These are phyloP conservation scores for Ceraclea dissimilis DNA, from an alignment of 2,888 invertebrate genomes.

Conservation along the genomic window DNA sequence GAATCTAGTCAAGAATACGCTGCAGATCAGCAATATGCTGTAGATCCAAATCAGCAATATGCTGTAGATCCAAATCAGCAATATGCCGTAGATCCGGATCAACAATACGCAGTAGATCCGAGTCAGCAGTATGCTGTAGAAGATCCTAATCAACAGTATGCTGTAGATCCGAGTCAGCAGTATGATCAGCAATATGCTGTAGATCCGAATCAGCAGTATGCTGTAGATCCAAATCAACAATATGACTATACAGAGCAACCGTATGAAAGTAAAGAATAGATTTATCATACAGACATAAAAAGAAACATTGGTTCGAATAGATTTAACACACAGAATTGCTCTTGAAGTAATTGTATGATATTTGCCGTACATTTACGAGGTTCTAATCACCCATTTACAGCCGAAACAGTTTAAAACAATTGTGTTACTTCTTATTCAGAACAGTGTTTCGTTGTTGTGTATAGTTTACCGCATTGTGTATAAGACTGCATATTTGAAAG, in stretches of 20 bases:
- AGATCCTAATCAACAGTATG: constrained; percentile 16
- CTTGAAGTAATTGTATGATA: too few relatives aligned
- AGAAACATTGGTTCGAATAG: too few relatives aligned
- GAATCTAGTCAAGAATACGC: constrained; percentile 34
- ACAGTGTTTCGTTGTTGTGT: too few relatives aligned
- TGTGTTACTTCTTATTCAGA: too few relatives aligned
- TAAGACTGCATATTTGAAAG: too few relatives aligned
- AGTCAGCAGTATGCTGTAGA: constrained; percentile 17
- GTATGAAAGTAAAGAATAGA: too few relatives aligned
- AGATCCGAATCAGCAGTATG: constrained; percentile 8
- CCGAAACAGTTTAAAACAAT: too few relatives aligned
- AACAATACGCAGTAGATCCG: constrained; percentile 28
- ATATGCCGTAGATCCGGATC: constrained; percentile 27
- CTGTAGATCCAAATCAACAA: constrained; percentile 3
- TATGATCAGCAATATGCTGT: constrained; percentile 6
- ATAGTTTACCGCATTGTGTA: too few relatives aligned
- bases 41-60: constrained; percentile 31
- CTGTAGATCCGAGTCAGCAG: constrained; percentile 12
- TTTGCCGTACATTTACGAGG: too few relatives aligned
- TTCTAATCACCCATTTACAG: too few relatives aligned
- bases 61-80: constrained; percentile 20
- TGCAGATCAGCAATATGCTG: constrained; percentile 32
- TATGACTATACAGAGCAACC: neutral
- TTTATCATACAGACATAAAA: too few relatives aligned
- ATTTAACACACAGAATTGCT: too few relatives aligned